Evolutionary conservation across 1,140 invertebrate species (phyloP).

Genomic region (Idris sp.): DNA sequence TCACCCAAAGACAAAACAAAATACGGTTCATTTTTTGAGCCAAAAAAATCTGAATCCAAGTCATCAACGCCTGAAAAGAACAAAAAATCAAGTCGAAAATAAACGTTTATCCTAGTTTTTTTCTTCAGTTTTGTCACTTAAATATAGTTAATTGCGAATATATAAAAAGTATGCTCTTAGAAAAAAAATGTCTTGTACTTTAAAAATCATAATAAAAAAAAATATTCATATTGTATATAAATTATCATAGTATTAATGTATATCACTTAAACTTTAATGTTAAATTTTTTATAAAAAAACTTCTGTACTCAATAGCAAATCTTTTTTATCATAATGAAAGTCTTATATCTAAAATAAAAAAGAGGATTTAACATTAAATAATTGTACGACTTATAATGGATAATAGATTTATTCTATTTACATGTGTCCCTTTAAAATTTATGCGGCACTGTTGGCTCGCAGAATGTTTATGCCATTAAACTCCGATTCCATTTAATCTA

Average conservation of each 20-base stretch:
- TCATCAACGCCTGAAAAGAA: constrained; percentile 1
- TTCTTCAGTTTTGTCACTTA: too few species aligned
- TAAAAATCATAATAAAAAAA: too few species aligned
- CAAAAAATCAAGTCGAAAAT: constrained; percentile 10
- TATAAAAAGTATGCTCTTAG: too few species aligned
- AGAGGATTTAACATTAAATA: constrained; percentile 1
- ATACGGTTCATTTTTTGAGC: constrained; percentile 72
- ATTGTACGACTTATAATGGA: constrained; percentile 45
- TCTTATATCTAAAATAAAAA: background rate
- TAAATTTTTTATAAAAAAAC: too few species aligned
- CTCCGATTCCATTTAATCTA: constrained; percentile 63
- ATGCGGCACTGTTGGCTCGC: constrained; percentile 59
- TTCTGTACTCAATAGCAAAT: too few species aligned
- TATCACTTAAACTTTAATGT: too few species aligned
- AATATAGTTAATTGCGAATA: too few species aligned
- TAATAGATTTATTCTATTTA: constrained; percentile 64
- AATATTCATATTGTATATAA: too few species aligned
- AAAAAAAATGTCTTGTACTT: too few species aligned
- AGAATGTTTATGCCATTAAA: constrained; percentile 60
- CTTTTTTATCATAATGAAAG: background rate
- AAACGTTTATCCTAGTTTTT: constrained; percentile 6
- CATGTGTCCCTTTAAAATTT: constrained; percentile 62
- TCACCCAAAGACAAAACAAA: constrained; percentile 79
- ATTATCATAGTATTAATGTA: too few species aligned
- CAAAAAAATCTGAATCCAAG: constrained; percentile 6